Conservation (phyloP, 2,888 invertebrate genomes). For the Ypsolopha sequella region DNA sequence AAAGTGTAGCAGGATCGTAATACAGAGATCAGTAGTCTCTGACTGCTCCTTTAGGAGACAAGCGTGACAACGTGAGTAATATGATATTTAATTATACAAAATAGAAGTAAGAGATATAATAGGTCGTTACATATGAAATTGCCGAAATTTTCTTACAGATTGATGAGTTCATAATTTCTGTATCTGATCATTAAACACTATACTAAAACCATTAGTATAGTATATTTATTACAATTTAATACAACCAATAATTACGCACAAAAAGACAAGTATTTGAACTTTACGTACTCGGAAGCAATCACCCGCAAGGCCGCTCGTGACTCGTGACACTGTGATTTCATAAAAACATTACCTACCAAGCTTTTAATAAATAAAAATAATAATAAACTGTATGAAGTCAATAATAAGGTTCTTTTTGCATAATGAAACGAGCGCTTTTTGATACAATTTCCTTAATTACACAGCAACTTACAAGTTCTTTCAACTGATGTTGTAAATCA, state of each 20-base stretch:
- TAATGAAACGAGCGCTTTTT: background rate
- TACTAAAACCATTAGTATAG: no score
- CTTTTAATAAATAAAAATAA: conserved; percentile 1
- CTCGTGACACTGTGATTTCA: conserved; percentile 10
- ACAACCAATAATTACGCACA: background rate
- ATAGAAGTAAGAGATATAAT: no score
- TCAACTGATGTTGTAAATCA: no score
- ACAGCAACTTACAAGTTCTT: background rate
- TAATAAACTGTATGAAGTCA: background rate
- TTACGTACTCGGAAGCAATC: conserved; percentile 37
- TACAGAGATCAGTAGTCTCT: no score
- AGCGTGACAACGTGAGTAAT: no score
- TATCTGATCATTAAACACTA: no score
- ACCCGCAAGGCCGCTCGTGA: conserved; percentile 29
- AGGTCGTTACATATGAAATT: no score
- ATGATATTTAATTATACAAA: no score
- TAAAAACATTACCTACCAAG: conserved; percentile 10
- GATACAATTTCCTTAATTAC: background rate
- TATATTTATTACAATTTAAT: background rate
- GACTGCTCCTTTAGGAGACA: no score
- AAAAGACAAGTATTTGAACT: conserved; percentile 14
- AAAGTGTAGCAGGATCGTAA: no score
- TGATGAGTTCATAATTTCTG: no score
- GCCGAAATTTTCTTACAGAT: no score
- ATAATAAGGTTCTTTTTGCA: background rate